Evolutionary conservation across 2,888 invertebrate genomes (phyloP).

Genomic region (Muscina levida): DNA sequence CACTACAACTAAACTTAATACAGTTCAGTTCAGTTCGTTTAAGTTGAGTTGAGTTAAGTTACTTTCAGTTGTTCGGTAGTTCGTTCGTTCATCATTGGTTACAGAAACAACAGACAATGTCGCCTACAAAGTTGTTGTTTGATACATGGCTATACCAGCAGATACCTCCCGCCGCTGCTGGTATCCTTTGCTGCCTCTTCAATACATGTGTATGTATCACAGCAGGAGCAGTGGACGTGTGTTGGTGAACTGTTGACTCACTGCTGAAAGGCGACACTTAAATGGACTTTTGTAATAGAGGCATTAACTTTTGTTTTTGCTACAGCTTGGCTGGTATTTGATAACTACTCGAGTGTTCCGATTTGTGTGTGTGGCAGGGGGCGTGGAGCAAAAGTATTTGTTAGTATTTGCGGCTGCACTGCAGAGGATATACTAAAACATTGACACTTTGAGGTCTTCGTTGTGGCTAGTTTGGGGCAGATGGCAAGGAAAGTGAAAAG

Average conservation of each 20-base stretch:
- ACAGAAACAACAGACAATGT: slow-evolving; percentile 51
- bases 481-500: slow-evolving; percentile 8
- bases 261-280: slow-evolving; percentile 46
- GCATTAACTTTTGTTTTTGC: slow-evolving; percentile 37
- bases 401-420: background rate
- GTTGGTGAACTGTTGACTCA: slow-evolving; percentile 34
- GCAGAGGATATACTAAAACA: background rate
- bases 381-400: background rate
- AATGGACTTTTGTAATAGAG: slow-evolving; percentile 52
- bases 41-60: background rate
- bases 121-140: slow-evolving; percentile 61
- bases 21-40: slow-evolving; percentile 33
- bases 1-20: slow-evolving; percentile 7
- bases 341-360: background rate
- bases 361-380: background rate
- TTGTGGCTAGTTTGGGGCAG: background rate
- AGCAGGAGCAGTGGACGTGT: slow-evolving; percentile 12
- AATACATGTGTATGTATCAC: no score
- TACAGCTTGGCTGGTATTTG: background rate
- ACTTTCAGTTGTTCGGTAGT: background rate
- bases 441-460: slow-evolving; percentile 26
- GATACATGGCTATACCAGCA: slow-evolving; percentile 37
- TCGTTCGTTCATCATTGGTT: slow-evolving; percentile 1
- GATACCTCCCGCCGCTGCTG: slow-evolving; percentile 6
- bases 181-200: background rate